phyloP scores from a whole-genome alignment of 2,797 vertebrate genomes.

The Simalia tracyae region DNA sequence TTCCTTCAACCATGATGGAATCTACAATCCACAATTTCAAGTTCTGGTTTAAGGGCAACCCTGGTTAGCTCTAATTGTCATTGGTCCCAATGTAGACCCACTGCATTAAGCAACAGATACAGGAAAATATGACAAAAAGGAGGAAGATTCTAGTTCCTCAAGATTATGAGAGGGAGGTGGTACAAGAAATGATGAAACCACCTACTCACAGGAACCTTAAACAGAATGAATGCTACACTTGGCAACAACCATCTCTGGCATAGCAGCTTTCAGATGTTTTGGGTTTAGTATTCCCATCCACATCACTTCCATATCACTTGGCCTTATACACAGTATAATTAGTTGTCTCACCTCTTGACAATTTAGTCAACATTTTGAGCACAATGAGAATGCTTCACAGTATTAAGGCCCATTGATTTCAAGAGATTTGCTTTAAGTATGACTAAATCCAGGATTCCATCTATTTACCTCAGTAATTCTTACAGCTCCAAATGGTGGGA shows the following conservation, averaged over 20 bases:
- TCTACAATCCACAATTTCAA: not conserved
- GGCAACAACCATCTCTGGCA: not conserved
- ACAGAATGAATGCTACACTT: not conserved
- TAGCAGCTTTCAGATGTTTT: not conserved
- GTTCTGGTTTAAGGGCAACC: not conserved
- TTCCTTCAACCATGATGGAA: not conserved
- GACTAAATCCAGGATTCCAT: not conserved
- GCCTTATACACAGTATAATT: not conserved
- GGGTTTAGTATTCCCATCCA: not conserved
- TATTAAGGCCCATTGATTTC: not conserved
- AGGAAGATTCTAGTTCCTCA: not conserved
- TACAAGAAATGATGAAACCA: not conserved
- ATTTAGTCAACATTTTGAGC: not conserved
- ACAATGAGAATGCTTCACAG: not conserved
- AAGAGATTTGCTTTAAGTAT: not conserved
- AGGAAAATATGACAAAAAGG: not conserved
- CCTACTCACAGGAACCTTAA: not conserved
- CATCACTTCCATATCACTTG: not conserved
- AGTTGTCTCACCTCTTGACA: not conserved
- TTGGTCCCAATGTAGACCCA: too few species aligned
- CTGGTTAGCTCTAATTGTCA: not conserved
- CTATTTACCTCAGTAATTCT: not conserved
- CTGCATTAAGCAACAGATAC: not conserved
- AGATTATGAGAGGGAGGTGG: not conserved
- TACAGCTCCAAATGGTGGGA: not conserved